Evolutionary conservation across 2,113 vertebrate genomes (phyloP), one percentile per base, ranked within the genome.

Genomic region (Petroica traversi): DNA sequence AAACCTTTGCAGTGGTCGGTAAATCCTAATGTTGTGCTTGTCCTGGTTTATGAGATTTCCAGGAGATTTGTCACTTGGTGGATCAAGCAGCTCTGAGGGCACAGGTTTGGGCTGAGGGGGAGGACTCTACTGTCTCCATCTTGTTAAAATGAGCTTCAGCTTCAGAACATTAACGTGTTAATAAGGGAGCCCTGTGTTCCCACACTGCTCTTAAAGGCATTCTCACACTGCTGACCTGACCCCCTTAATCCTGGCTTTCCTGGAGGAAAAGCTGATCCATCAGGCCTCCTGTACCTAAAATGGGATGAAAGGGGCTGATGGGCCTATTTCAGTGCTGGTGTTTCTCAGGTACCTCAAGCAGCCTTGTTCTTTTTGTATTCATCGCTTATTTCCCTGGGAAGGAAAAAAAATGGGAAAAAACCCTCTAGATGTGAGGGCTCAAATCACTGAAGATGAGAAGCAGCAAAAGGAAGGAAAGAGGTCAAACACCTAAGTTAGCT

Each of bases 231-330:
- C 67, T 95, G 80, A 95, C 96, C 89, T 90, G 89, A 96, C 79
- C 93, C 82, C 73, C 88, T 89, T 96, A 97, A 96, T 96, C 93
- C 93, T 89, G 84, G 89, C 94, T 96, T 95, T 95, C 88, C 94
- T 96, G 76, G 69, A 94, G 74, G 59, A 94, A 84, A 83, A 84
- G 84, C 57, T 89, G 95, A 94, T 93, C 85, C 80, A 73, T 80
- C 66, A 85, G 85, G 76, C 14, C 88, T 89, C 43, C 38, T 46
- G 6, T 72, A 88, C 95, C 83, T 97, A 85, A 93, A 86, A 40
- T 57, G 38, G 58, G 57, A 86, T 96, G 74, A 88, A 88, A 93
- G n/a, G 87, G 63, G 73, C 81, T 1, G 4, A n/a, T 77, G 34
- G 49, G 15, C 33, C 58, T 46, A 15, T 72, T 91, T 88, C 80